Base-by-base conservation (phyloP, 2,888 invertebrate species). In the Drosophila koepferae region DNA sequence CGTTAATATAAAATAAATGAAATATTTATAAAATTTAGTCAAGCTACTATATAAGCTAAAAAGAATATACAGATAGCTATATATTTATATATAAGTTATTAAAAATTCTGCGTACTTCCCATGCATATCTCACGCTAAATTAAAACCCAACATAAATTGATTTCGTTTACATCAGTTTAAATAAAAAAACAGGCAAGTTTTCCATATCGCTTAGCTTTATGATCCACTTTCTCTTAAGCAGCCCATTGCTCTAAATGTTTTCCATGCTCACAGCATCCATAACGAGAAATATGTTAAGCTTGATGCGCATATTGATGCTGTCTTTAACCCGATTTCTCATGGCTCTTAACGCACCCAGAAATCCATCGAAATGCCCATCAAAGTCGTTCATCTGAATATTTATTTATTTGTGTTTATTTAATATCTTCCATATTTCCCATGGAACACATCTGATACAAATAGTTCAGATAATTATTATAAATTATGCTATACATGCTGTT, bases 371-470 rank as follows among this genome's bases (percentile, higher is more conserved):
- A 62, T 18, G 58, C 59, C 63, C 69, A 82, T 76, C 66, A 77
- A 75, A 76, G 59, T 72, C 63, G 74, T 82, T 79, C 76, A 77
- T 81, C 71, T 75, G 81, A 77, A 85, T 82, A 73, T 89, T 82
- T 84, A 73, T 89, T 87, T 84, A 84, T 89, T 81, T 75, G 71
- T 80, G 62, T 84, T 82, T 89, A 72, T 81, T 73, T 73, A 74
- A 71, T 77, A 79, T 79, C 73, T 72, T 79, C 67, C 76, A 71
- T 73, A 66, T 80, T 70, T 74, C 49, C 59, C 63, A 64, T 7
- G 66, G 63, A 43, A 77, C 72, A 64, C 62, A 54, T 41, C 56
- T 40, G 53, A 63, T 49, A 64, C 49, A 65, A 64, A 56, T 66
- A 56, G 12, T 48, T 12, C 61, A 77, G 18, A 80, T 71, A 72